phyloP scores from a whole-genome alignment of 2,113 vertebrate species.

The Melanerpes aurifrons region DNA sequence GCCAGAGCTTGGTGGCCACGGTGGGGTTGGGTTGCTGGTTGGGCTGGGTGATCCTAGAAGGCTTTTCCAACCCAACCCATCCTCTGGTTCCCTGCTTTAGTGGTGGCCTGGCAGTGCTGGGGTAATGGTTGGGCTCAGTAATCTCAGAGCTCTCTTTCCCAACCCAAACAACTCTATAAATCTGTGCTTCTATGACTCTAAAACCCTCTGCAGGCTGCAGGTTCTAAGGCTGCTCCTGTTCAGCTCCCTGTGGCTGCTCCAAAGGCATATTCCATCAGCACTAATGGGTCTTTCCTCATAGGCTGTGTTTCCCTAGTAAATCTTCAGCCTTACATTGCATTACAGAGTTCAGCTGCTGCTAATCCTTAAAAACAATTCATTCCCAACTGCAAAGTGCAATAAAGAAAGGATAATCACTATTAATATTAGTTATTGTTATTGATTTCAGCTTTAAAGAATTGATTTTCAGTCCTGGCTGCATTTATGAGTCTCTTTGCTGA shows the following conservation, averaged over 20 bases:
- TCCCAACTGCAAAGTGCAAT: constrained; percentile 59
- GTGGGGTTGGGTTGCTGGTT: no score
- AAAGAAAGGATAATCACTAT: constrained; percentile 75
- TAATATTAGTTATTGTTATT: constrained; percentile 81
- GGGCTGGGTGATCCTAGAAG: no score
- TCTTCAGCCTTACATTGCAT: constrained; percentile 45
- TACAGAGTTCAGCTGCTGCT: constrained; percentile 37
- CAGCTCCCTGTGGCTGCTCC: not conserved
- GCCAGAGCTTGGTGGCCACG: no score
- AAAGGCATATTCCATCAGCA: constrained; percentile 52
- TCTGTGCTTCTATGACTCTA: not conserved
- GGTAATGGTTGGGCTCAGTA: no score
- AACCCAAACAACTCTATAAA: no score
- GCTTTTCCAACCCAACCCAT: no score
- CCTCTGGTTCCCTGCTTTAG: no score
- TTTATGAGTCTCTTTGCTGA: constrained; percentile 74
- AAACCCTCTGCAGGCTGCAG: constrained; percentile 2
- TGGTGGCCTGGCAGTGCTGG: no score
- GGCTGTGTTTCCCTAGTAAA: constrained; percentile 63
- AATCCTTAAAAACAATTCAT: constrained; percentile 62
- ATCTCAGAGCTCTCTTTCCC: no score
- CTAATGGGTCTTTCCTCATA: constrained; percentile 65
- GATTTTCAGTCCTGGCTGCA: constrained; percentile 76
- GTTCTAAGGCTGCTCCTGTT: not conserved
- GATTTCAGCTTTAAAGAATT: constrained; percentile 80